Evolutionary conservation across 2,797 vertebrate species (phyloP).

Genomic region (Yasuhikotakia modesta): DNA sequence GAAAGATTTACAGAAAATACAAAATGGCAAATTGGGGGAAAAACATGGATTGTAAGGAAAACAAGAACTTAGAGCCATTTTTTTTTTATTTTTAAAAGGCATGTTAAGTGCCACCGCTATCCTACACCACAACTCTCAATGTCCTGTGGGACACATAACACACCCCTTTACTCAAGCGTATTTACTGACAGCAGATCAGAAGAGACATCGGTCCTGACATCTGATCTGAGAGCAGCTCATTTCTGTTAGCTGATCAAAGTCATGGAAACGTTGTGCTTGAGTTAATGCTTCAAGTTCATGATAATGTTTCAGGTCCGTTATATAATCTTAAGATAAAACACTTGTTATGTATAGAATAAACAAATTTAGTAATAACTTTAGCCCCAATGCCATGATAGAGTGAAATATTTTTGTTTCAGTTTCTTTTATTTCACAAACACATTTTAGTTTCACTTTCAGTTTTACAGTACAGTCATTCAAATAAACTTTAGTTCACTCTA

Average conservation of each 20-base stretch:
- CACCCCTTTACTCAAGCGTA: not conserved
- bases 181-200: slow-evolving; percentile 33
- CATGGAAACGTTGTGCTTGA: slow-evolving; percentile 41
- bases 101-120: not conserved
- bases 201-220: slow-evolving; percentile 23
- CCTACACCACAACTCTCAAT: not conserved
- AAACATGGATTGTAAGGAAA: slow-evolving; percentile 1
- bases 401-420: too few species aligned
- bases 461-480: too few species aligned
- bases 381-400: not conserved
- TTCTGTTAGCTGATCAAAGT: slow-evolving; percentile 38
- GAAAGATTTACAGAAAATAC: slow-evolving; percentile 3
- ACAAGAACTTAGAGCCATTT: not conserved
- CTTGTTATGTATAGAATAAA: not conserved
- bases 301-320: slow-evolving; percentile 14
- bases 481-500: too few species aligned
- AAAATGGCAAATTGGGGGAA: slow-evolving; percentile 14
- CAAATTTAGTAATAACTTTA: not conserved
- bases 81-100: not conserved
- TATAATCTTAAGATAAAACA: not conserved
- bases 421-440: too few species aligned
- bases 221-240: slow-evolving; percentile 31
- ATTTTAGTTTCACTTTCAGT: too few species aligned
- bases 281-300: slow-evolving; percentile 11
- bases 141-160: not conserved